phyloP scores from a whole-genome alignment of 2,888 invertebrate genomes.

The Gymnosoma rotundatum region DNA sequence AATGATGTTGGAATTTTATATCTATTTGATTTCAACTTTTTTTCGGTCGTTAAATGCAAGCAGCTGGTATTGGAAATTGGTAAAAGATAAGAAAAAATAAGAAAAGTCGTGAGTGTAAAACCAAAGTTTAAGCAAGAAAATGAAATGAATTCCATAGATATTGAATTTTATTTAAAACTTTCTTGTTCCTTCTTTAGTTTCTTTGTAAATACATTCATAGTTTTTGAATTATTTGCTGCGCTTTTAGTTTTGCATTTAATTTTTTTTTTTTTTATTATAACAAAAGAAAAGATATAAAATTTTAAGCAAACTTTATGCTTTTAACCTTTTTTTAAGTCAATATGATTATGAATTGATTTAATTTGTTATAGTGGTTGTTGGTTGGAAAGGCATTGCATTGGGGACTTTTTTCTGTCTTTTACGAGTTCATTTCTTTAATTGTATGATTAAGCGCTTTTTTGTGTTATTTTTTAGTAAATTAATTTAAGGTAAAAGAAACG shows the following conservation, averaged over 20 bases:
- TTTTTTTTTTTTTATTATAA: neutral
- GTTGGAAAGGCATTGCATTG: neutral
- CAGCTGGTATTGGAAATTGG: constrained; percentile 30
- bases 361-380: constrained; percentile 31
- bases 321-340: constrained; percentile 43
- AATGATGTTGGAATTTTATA: constrained; percentile 49
- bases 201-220: constrained; percentile 30
- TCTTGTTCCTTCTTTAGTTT: neutral
- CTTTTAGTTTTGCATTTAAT: constrained; percentile 10
- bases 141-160: constrained; percentile 53
- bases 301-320: constrained; percentile 26
- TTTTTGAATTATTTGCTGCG: constrained; percentile 32
- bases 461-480: too few relatives aligned
- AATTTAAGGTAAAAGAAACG: too few relatives aligned
- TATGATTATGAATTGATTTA: constrained; percentile 65
- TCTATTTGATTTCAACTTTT: constrained; percentile 15
- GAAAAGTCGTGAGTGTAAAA: constrained; percentile 21
- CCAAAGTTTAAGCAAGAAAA: constrained; percentile 42
- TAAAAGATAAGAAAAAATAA: constrained; percentile 31
- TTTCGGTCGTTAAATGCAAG: constrained; percentile 6
- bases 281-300: neutral
- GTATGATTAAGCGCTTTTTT: too few relatives aligned
- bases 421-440: too few relatives aligned
- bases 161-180: constrained; percentile 50
- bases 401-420: too few relatives aligned